These are phyloP conservation scores for Rhysida immarginata DNA, from an alignment of 1,140 invertebrate species.

Conservation along the genomic window DNA sequence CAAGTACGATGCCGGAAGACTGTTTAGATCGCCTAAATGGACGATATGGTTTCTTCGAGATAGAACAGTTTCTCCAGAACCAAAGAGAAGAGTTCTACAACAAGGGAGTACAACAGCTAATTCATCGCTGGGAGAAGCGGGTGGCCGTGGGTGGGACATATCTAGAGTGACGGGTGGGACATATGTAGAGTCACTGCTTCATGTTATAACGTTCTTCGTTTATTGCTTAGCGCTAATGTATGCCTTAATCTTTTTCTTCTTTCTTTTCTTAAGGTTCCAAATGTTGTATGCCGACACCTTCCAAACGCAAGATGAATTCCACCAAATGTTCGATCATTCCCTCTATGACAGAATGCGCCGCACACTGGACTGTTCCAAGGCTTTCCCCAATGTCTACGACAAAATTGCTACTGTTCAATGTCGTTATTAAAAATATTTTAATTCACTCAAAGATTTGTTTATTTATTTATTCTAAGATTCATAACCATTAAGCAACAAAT, in stretches of 20 bases:
- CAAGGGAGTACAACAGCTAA: background rate
- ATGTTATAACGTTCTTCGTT: too few species aligned
- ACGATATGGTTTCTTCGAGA: too few species aligned
- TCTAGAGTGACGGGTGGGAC: background rate
- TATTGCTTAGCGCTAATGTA: too few species aligned
- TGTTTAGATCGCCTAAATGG: too few species aligned
- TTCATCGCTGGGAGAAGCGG: slow-evolving; percentile 4
- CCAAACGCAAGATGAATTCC: slow-evolving; percentile 55
- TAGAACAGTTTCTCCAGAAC: too few species aligned
- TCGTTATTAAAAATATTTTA: too few species aligned
- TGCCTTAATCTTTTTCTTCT: slow-evolving; percentile 7
- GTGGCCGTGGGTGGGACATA: background rate
- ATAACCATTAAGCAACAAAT: too few species aligned
- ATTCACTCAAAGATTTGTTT: too few species aligned
- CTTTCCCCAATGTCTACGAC: slow-evolving; percentile 68
- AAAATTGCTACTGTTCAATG: too few species aligned
- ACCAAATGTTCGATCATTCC: slow-evolving; percentile 64
- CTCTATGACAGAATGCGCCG: slow-evolving; percentile 55
- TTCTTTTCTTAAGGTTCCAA: slow-evolving; percentile 42
- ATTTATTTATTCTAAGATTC: too few species aligned
- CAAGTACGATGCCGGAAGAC: too few species aligned
- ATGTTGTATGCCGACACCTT: slow-evolving; percentile 76
- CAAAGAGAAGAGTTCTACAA: background rate
- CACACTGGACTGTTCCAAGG: slow-evolving; percentile 42
- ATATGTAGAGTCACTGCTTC: too few species aligned